Base-by-base conservation (phyloP, 2,113 vertebrate genomes). In the Psettodes erumei region DNA sequence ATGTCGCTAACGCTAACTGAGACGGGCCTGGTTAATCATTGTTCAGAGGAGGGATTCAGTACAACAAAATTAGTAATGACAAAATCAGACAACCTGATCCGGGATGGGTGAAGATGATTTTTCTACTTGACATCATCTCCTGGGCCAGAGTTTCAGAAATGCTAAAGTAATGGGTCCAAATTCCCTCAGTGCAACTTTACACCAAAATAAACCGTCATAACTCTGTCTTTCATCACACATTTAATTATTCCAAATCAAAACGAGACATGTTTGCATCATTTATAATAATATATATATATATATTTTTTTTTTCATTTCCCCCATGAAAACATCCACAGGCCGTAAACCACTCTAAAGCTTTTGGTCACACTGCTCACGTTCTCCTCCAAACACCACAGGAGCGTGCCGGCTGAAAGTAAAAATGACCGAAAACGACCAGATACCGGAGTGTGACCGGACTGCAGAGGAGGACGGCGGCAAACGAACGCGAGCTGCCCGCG, bases 401-500 rank as follows among this genome's bases (percentile, higher is more conserved):
- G 35, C n/a, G 10, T 33, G 61, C 71, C 47, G 63, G 50, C 74
- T 69, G 45, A 76, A 81, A 77, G 71, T 50, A 43, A 81, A n/a
- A 82, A 81, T 43, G 5, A 47, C 61, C 72, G 18, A 28, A 75
- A 85, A 84, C 75, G 6, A 60, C 75, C 33, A 76, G 68, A n/a
- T 64, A 74, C 43, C n/a, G 12, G 58, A n/a, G 25, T 47, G 71
- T 21, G 25, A 66, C 56, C 64, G 59, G 50, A 75, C 77, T 80
- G 60, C 54, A 23, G 51, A 67, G 75, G 55, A n/a, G 66, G 71
- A 64, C 56, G 32, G 51, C 60, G 60, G 71, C 69, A 65, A 83
- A 75, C 68, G 71, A 79, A 77, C 63, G 40, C 40, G 67, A 58
- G 64, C 63, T 86, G 67, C 82, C 68, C 83, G 78, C 90, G 75